phyloP scores from a whole-genome alignment of 2,888 invertebrate species.

The Sarcophaga caerulescens region DNA sequence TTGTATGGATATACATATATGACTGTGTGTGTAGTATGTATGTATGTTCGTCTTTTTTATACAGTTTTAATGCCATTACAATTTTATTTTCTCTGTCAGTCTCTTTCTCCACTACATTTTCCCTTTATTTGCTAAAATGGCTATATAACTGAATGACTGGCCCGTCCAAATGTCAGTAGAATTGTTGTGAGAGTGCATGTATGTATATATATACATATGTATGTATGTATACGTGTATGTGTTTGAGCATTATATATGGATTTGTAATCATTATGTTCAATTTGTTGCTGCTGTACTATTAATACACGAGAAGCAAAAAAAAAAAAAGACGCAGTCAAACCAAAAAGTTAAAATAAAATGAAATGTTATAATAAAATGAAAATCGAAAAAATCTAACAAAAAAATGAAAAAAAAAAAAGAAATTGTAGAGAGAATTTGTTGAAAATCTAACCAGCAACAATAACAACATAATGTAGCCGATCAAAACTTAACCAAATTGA shows the following conservation, averaged over 20 bases:
- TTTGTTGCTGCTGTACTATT: conserved; percentile 34
- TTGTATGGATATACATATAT: background rate
- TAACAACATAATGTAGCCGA: conserved; percentile 38
- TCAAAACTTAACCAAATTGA: conserved; percentile 58
- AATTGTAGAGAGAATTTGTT: conserved; percentile 9
- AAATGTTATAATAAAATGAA: conserved; percentile 6
- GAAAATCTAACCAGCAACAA: conserved; percentile 40
- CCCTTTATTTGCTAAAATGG: background rate
- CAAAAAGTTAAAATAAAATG: conserved; percentile 28
- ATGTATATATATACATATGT: background rate
- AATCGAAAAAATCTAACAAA: background rate
- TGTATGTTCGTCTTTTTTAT: conserved; percentile 4
- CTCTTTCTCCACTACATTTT: background rate
- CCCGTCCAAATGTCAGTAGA: background rate
- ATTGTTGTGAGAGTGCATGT: no score
- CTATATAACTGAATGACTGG: background rate
- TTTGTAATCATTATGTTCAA: conserved; percentile 49
- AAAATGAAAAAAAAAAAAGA: background rate
- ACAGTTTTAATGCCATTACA: conserved; percentile 54
- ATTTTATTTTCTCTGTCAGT: background rate
- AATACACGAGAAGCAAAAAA: background rate
- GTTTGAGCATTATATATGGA: conserved; percentile 9
- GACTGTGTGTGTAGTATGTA: no score
- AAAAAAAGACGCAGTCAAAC: conserved; percentile 12
- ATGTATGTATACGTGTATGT: background rate